Conservation (phyloP, 2,113 vertebrate genomes). For the Shinisaurus crocodilurus region DNA sequence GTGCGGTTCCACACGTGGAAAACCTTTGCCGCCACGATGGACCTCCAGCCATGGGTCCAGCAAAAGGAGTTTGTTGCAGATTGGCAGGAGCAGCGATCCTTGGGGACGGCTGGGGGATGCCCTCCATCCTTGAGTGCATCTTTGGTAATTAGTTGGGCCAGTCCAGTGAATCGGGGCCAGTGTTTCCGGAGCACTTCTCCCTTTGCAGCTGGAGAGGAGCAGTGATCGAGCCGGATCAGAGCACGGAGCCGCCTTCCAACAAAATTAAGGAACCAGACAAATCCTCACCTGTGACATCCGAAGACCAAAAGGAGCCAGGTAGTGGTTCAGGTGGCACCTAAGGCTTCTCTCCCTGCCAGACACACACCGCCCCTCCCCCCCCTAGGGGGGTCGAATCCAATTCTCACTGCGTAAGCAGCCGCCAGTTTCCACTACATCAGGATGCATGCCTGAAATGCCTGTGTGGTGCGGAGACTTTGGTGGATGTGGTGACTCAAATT, state of each 20-base stretch:
- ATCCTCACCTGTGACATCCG: constrained; percentile 52
- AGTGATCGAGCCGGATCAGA: constrained; percentile 85
- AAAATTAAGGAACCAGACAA: constrained; percentile 67
- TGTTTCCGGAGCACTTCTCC: background rate
- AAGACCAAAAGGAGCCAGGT: constrained; percentile 76
- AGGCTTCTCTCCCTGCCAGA: too few relatives aligned
- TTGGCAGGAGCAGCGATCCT: background rate
- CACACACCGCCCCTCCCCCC: background rate
- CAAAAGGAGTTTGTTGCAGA: background rate
- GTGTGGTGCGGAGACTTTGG: background rate
- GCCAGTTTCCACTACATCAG: too few relatives aligned
- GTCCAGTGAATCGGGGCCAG: background rate
- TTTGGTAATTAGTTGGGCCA: background rate
- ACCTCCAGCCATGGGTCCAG: background rate
- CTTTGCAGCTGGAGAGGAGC: constrained; percentile 84
- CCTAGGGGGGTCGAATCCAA: background rate
- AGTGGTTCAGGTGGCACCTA: background rate
- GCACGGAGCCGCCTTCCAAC: constrained; percentile 74
- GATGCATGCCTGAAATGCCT: background rate
- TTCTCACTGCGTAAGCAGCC: background rate
- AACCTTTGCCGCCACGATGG: too few relatives aligned
- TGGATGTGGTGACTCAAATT: background rate
- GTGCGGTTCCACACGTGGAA: background rate
- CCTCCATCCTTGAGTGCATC: background rate
- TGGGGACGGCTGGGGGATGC: background rate